These are phyloP conservation scores for Notarius quadriscutis DNA, from an alignment of 2,113 vertebrate species.

Conservation along the genomic window DNA sequence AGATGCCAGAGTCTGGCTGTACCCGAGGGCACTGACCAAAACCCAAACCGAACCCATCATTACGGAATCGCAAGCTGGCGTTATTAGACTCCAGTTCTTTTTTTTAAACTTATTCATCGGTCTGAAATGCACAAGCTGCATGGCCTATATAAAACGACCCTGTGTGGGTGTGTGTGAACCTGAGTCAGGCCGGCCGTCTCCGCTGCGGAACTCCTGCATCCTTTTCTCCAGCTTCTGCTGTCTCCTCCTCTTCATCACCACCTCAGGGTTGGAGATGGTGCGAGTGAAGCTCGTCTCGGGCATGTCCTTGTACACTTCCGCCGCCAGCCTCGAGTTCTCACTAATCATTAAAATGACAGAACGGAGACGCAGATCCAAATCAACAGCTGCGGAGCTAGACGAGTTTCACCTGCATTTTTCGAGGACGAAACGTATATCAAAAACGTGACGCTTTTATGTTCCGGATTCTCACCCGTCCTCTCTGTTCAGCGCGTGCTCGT, in stretches of 20 bases:
- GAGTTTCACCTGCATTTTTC: too few species aligned
- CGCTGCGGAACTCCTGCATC: slow-evolving; percentile 96
- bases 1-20: slow-evolving; percentile 5
- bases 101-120: not conserved
- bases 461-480: slow-evolving; percentile 82
- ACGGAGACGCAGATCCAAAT: not conserved
- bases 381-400: not conserved
- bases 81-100: not conserved
- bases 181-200: slow-evolving; percentile 92
- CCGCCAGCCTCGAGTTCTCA: slow-evolving; percentile 91
- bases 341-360: slow-evolving; percentile 59
- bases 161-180: slow-evolving; percentile 67
- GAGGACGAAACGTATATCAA: not conserved
- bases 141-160: not conserved
- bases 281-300: slow-evolving; percentile 97
- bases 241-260: slow-evolving; percentile 94
- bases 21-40: not conserved
- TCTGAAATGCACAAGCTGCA: not conserved
- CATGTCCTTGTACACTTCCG: slow-evolving; percentile 99
- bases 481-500: slow-evolving; percentile 77
- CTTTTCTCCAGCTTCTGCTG: slow-evolving; percentile 95
- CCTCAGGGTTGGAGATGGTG: slow-evolving; percentile 97
- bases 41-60: not conserved
- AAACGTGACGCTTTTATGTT: too few species aligned
- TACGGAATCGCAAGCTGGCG: slow-evolving; percentile 10